Evolutionary conservation across 2,888 invertebrate species (phyloP).

Genomic region (Cerastis rubricosa): DNA sequence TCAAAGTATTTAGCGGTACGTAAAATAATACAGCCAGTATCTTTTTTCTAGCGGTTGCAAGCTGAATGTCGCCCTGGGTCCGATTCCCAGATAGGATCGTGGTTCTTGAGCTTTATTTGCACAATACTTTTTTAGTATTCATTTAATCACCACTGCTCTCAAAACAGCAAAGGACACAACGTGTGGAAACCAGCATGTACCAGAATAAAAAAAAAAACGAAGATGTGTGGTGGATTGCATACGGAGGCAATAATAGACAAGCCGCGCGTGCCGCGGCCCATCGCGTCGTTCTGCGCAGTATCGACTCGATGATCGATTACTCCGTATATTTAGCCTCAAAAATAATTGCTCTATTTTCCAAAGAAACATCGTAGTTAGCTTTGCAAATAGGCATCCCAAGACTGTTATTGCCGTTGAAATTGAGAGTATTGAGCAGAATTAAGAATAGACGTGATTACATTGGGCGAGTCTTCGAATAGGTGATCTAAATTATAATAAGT

Average conservation of each 20-base stretch:
- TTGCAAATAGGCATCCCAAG: background rate
- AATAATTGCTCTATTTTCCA: background rate
- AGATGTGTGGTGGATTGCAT: background rate
- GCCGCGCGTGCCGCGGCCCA: no score
- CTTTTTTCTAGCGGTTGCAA: background rate
- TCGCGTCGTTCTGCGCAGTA: no score
- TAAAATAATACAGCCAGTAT: background rate
- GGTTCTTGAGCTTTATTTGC: background rate
- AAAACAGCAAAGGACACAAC: background rate
- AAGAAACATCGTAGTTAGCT: background rate
- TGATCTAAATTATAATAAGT: slow-evolving; percentile 26
- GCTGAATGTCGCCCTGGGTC: no score
- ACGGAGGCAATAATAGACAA: no score
- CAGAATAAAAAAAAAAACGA: background rate
- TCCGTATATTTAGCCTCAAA: no score
- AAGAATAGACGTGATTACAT: slow-evolving; percentile 3
- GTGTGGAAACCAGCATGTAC: background rate
- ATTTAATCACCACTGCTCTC: background rate
- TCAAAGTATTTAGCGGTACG: slow-evolving; percentile 76
- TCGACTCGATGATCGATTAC: no score
- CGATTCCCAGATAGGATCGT: background rate
- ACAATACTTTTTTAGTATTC: background rate
- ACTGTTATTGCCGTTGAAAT: background rate
- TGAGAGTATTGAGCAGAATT: background rate
- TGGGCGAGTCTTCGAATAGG: background rate